These are phyloP conservation scores for Chouioia cunea DNA, from an alignment of 2,888 invertebrate species.

Conservation along the genomic window DNA sequence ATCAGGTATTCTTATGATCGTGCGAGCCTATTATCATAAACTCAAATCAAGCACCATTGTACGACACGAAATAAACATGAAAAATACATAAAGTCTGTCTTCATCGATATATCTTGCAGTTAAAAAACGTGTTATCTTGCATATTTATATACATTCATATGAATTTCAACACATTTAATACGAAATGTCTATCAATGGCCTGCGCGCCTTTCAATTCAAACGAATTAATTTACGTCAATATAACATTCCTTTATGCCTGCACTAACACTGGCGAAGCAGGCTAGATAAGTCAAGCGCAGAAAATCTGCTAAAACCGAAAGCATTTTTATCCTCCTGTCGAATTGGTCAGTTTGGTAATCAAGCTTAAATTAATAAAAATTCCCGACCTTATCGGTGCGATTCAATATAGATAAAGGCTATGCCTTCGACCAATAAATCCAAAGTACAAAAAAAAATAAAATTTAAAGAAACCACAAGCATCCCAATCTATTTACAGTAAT, in stretches of 20 bases:
- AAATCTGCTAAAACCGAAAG: not conserved
- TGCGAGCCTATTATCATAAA: too few relatives aligned
- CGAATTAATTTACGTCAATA: not conserved
- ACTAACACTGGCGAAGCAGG: not conserved
- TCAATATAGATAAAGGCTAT: conserved; percentile 35
- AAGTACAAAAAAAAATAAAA: conserved; percentile 4
- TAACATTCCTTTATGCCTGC: conserved; percentile 1
- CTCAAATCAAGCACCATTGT: too few relatives aligned
- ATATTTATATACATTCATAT: too few relatives aligned
- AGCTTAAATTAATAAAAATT: conserved; percentile 26
- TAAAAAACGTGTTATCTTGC: too few relatives aligned
- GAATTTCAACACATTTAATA: too few relatives aligned
- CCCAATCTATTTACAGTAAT: conserved; percentile 36
- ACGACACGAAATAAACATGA: too few relatives aligned
- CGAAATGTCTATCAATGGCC: too few relatives aligned
- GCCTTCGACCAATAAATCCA: conserved; percentile 10
- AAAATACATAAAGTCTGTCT: too few relatives aligned
- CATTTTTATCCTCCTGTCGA: too few relatives aligned
- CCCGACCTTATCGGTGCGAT: conserved; percentile 23
- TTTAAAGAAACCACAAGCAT: conserved; percentile 7
- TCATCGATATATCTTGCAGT: too few relatives aligned
- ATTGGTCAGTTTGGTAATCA: conserved; percentile 13
- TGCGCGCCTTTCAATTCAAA: too few relatives aligned
- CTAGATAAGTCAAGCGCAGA: not conserved
- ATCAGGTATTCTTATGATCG: too few relatives aligned